Evolutionary conservation across 2,888 invertebrate genomes (phyloP).

Genomic region (Meganola albula): DNA sequence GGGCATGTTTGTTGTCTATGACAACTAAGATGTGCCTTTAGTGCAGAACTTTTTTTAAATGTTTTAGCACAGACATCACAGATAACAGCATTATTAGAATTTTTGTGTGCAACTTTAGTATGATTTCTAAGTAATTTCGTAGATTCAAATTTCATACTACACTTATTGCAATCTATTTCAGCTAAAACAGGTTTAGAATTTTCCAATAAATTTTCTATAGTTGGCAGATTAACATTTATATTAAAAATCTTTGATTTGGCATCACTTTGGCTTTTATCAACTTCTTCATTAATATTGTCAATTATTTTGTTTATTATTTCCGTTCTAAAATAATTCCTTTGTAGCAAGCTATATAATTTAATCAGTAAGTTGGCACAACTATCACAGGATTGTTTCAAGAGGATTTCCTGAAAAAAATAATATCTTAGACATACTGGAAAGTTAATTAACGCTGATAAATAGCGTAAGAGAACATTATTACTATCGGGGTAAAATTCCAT

Average conservation of each 20-base stretch:
- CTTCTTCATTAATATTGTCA: conserved; percentile 25
- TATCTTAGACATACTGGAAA: no score
- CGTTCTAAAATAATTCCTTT: conserved; percentile 27
- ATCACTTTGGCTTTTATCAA: conserved; percentile 11
- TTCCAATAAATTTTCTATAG: conserved; percentile 9
- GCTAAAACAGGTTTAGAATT: conserved; percentile 1
- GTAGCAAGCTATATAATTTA: conserved; percentile 34
- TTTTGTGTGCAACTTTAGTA: conserved; percentile 17
- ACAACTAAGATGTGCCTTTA: conserved; percentile 34
- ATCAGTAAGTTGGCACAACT: conserved; percentile 35
- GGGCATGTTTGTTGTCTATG: conserved; percentile 38
- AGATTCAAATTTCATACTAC: conserved; percentile 25
- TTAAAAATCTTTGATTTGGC: conserved; percentile 15
- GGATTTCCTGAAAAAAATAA: conserved; percentile 37
- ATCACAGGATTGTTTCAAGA: conserved; percentile 35
- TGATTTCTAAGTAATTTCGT: conserved; percentile 22
- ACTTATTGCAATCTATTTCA: conserved; percentile 7
- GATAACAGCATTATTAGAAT: conserved; percentile 25
- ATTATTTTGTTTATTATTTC: conserved; percentile 17
- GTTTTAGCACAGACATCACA: conserved; percentile 39
- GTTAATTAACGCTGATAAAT: no score
- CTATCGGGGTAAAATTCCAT: no score
- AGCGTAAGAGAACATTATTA: no score
- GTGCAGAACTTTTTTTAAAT: conserved; percentile 24
- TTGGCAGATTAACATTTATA: conserved; percentile 14